Conservation (phyloP, 2,888 invertebrate species). For the Thecophora atra region DNA sequence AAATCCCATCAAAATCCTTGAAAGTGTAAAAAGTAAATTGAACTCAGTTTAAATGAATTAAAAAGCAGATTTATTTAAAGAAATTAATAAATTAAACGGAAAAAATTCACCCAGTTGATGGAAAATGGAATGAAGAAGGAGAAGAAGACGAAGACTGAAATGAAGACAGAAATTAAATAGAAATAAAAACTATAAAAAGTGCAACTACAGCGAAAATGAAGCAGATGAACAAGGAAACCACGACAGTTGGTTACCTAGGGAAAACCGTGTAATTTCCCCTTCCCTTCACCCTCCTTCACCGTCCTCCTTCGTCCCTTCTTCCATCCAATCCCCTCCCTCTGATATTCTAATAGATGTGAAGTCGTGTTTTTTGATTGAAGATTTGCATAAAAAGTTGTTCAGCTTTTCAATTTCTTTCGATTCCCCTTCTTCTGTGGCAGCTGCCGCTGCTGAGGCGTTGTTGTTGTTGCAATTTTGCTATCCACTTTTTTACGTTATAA, state of each 20-base stretch:
- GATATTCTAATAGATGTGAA: no score
- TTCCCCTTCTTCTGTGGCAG: not conserved
- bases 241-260: not conserved
- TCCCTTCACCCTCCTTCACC: no score
- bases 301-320: no score
- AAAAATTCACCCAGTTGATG: not conserved
- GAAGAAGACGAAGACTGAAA: not conserved
- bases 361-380: not conserved
- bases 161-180: no score
- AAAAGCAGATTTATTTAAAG: not conserved
- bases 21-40: constrained; percentile 8
- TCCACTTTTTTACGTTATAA: constrained; percentile 2
- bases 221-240: not conserved
- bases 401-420: not conserved
- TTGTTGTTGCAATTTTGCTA: not conserved
- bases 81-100: not conserved
- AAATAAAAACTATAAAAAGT: not conserved
- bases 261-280: not conserved
- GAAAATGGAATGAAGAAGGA: not conserved
- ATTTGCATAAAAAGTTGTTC: not conserved
- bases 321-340: no score
- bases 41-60: constrained; percentile 14
- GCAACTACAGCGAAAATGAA: not conserved
- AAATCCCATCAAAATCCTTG: not conserved
- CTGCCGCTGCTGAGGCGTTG: not conserved